A percentile compares a stretch with the other conserved stretches of the same genome.
Conservation (phyloP, 2,113 vertebrate species). For the Egretta garzetta region DNA sequence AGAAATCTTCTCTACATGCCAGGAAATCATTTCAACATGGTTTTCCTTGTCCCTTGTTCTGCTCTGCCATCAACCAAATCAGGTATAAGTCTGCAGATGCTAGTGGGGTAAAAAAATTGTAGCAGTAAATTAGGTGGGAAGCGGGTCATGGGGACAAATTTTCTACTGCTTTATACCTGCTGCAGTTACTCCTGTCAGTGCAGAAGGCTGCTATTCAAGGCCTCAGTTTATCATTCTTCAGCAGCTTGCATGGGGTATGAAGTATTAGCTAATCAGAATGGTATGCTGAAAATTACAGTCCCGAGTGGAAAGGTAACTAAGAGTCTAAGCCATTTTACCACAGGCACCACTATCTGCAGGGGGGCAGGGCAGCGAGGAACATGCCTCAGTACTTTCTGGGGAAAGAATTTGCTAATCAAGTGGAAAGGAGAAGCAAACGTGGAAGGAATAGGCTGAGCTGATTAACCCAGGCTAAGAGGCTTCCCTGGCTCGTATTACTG, state of each 20-base stretch:
- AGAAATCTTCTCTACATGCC: not conserved
- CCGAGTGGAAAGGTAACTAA: not conserved
- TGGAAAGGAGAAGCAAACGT: not conserved
- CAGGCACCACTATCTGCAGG: not conserved
- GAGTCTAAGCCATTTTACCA: not conserved
- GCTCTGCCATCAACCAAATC: not conserved
- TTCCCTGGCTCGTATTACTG: not conserved
- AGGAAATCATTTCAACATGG: not conserved
- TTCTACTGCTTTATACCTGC: not conserved
- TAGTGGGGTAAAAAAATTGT: not conserved
- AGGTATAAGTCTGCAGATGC: not conserved
- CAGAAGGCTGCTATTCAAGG: not conserved
- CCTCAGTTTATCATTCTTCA: not conserved
- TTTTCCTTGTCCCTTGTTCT: not conserved
- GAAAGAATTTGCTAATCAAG: not conserved
- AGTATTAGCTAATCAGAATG: constrained; percentile 13
- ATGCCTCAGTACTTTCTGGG: not conserved
- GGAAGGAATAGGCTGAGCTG: not conserved
- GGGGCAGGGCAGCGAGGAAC: not conserved
- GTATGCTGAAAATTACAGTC: constrained; percentile 10
- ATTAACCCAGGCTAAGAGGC: not conserved
- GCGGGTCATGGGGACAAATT: not conserved
- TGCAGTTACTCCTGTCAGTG: not conserved
- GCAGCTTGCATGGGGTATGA: not conserved
- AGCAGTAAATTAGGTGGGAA: not conserved